These are phyloP conservation scores for Epinotia nisella DNA, from an alignment of 2,888 invertebrate genomes.

Conservation along the genomic window DNA sequence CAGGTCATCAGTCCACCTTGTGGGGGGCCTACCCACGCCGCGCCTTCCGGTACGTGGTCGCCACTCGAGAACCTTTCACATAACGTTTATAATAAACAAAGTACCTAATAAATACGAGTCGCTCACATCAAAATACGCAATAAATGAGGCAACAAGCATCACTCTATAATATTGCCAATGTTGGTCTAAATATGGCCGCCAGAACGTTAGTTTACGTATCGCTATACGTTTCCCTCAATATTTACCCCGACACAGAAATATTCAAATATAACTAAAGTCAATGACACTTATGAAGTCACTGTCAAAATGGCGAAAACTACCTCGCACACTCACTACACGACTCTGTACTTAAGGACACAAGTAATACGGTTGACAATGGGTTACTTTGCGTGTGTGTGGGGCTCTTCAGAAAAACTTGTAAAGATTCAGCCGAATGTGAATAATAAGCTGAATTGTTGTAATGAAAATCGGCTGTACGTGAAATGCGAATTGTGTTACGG, in stretches of 20 bases:
- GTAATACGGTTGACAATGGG: not conserved
- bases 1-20: no score
- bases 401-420: slow-evolving; percentile 32
- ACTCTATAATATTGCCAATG: slow-evolving; percentile 2
- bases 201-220: slow-evolving; percentile 10
- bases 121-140: not conserved
- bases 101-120: no score
- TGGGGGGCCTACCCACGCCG: no score
- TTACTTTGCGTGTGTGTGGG: not conserved
- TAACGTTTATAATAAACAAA: no score
- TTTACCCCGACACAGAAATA: slow-evolving; percentile 12
- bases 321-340: not conserved
- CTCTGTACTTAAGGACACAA: not conserved
- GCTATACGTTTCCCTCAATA: slow-evolving; percentile 12
- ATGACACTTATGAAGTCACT: slow-evolving; percentile 28
- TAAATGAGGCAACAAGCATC: slow-evolving; percentile 3
- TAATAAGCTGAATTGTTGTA: slow-evolving; percentile 42
- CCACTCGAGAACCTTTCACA: no score
- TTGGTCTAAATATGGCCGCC: not conserved
- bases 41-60: no score
- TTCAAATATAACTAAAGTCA: slow-evolving; percentile 34
- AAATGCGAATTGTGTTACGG: slow-evolving; percentile 14
- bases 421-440: slow-evolving; percentile 36
- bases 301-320: slow-evolving; percentile 28
- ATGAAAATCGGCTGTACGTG: slow-evolving; percentile 34